phyloP scores from a whole-genome alignment of 2,888 invertebrate genomes.

The Diadegma fenestrale region DNA sequence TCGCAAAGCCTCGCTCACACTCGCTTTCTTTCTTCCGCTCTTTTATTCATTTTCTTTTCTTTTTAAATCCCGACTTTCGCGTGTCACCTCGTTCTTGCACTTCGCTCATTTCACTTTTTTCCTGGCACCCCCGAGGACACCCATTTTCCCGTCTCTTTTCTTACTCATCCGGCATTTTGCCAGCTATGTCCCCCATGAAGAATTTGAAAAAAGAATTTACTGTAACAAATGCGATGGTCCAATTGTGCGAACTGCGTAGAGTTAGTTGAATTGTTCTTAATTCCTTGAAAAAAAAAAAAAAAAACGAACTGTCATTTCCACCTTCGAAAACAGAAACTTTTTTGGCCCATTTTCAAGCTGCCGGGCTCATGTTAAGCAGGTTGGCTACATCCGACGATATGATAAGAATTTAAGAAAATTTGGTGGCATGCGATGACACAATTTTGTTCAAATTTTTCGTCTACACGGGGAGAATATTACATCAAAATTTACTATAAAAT shows the following conservation, averaged over 20 bases:
- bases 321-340: slow-evolving; percentile 8
- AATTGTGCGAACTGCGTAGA: slow-evolving; percentile 1
- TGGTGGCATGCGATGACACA: too few species aligned
- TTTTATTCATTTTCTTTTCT: slow-evolving; percentile 8
- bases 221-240: slow-evolving; percentile 38
- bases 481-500: too few species aligned
- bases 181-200: not conserved
- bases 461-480: too few species aligned
- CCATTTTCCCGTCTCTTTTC: slow-evolving; percentile 16
- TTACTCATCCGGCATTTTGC: slow-evolving; percentile 36
- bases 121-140: not conserved
- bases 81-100: slow-evolving; percentile 30
- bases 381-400: too few species aligned
- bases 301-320: slow-evolving; percentile 26
- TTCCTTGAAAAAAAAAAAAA: slow-evolving; percentile 27
- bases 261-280: slow-evolving; percentile 40
- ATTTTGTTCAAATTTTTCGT: too few species aligned
- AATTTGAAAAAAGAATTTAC: slow-evolving; percentile 29
- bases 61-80: slow-evolving; percentile 18
- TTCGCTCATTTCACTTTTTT: slow-evolving; percentile 20
- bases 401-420: too few species aligned
- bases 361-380: too few species aligned
- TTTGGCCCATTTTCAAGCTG: not conserved
- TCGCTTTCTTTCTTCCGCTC: not conserved
- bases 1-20: slow-evolving; percentile 17